A percentile compares a stretch with the other conserved stretches of the same genome.
Evolutionary conservation across 2,888 invertebrate genomes (phyloP).

Genomic region (Macropis europaea): DNA sequence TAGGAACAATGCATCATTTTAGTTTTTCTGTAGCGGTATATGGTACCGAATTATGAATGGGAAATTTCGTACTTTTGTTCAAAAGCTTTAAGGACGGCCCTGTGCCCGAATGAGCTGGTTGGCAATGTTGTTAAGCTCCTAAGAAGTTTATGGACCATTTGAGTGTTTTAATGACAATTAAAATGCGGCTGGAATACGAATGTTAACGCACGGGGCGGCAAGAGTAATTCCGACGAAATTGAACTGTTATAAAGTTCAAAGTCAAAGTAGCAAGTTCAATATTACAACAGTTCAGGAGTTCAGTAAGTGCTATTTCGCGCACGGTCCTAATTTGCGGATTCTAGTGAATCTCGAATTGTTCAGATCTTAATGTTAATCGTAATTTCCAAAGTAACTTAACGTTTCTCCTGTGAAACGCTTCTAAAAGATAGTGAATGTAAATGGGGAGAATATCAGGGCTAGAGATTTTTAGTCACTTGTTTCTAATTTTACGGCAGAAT

Average conservation of each 20-base stretch:
- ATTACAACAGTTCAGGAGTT: neutral
- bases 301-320: conserved; percentile 7
- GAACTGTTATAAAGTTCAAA: conserved; percentile 4
- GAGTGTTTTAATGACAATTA: too few relatives aligned
- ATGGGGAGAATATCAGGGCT: neutral
- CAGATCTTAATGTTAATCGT: conserved; percentile 15
- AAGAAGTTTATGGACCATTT: too few relatives aligned
- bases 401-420: neutral
- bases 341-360: neutral
- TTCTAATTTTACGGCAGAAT: conserved; percentile 12
- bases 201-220: too few relatives aligned
- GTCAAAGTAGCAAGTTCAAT: neutral
- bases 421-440: neutral
- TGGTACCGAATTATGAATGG: too few relatives aligned
- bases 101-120: too few relatives aligned
- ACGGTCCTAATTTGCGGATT: neutral
- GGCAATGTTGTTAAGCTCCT: too few relatives aligned
- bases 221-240: neutral
- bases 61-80: too few relatives aligned
- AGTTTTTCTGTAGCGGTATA: too few relatives aligned
- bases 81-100: too few relatives aligned
- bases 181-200: too few relatives aligned
- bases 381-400: conserved; percentile 3
- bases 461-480: conserved; percentile 6
- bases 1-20: too few relatives aligned